These are phyloP conservation scores for Girardinichthys multiradiatus DNA, from an alignment of 2,113 vertebrate genomes.

Conservation along the genomic window DNA sequence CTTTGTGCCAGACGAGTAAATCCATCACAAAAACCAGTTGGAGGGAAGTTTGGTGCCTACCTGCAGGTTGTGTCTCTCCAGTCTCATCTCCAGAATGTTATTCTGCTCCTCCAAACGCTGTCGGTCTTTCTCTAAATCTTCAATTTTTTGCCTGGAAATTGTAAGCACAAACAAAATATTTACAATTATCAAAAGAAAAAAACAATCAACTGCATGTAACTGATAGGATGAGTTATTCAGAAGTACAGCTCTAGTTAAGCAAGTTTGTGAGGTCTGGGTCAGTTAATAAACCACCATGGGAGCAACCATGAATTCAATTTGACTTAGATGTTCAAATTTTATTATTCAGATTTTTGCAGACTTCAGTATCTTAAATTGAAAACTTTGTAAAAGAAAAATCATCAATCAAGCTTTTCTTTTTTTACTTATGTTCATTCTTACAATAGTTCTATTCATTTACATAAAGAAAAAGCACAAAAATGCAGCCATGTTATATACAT, in stretches of 20 bases:
- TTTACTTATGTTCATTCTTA: too few relatives aligned
- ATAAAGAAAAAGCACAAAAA: too few relatives aligned
- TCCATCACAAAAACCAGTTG: slow-evolving; percentile 54
- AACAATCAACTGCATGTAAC: background rate
- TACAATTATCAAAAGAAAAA: background rate
- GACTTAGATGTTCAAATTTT: background rate
- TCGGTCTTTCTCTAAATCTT: slow-evolving; percentile 90
- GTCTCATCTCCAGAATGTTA: slow-evolving; percentile 84
- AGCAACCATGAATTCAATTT: slow-evolving; percentile 10
- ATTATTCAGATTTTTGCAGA: too few relatives aligned
- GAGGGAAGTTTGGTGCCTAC: slow-evolving; percentile 71
- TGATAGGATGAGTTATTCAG: too few relatives aligned
- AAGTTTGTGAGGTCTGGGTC: background rate
- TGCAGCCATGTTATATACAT: too few relatives aligned
- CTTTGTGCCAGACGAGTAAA: slow-evolving; percentile 62
- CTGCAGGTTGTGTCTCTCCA: slow-evolving; percentile 89
- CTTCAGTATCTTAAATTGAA: too few relatives aligned
- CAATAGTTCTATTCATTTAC: too few relatives aligned
- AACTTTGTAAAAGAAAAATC: too few relatives aligned
- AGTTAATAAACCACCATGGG: slow-evolving; percentile 8
- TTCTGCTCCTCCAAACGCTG: slow-evolving; percentile 88
- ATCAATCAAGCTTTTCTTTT: too few relatives aligned
- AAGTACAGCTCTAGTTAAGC: background rate
- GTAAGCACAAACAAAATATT: slow-evolving; percentile 11
- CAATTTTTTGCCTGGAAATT: slow-evolving; percentile 88